A percentile compares a stretch with the other conserved stretches of the same genome.
phyloP scores from a whole-genome alignment of 2,113 vertebrate species.

The Mesocricetus auratus region DNA sequence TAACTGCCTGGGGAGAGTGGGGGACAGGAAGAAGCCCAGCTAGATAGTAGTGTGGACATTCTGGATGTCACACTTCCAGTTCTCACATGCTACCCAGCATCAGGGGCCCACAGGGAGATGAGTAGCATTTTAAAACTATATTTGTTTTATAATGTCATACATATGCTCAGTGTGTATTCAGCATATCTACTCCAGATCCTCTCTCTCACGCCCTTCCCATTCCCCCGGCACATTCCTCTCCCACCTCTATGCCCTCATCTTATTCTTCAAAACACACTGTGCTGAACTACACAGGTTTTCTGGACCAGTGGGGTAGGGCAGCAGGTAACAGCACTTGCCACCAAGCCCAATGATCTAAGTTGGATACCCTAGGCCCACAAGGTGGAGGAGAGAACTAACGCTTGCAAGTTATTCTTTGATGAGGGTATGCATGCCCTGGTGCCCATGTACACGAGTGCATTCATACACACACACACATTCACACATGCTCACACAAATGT shows the following conservation, averaged over 20 bases:
- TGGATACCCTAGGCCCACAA: not conserved
- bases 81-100: accelerated
- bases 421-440: not conserved
- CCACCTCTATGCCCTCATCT: not conserved
- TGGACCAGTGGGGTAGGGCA: no score
- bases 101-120: not conserved
- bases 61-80: accelerated
- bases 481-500: not conserved
- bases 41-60: accelerated
- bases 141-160: not conserved
- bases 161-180: not conserved
- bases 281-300: no score
- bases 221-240: not conserved
- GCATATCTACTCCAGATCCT: not conserved
- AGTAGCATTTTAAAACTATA: not conserved
- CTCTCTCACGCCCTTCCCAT: not conserved
- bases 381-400: not conserved
- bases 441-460: not conserved
- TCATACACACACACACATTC: not conserved
- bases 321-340: no score
- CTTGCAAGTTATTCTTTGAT: not conserved
- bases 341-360: not conserved
- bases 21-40: accelerated
- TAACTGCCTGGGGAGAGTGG: not conserved
- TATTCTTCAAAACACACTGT: not conserved